Evolutionary conservation across 1,140 invertebrate species (phyloP), one percentile per base, ranked within the genome.

Genomic region (Chymomyza costata): DNA sequence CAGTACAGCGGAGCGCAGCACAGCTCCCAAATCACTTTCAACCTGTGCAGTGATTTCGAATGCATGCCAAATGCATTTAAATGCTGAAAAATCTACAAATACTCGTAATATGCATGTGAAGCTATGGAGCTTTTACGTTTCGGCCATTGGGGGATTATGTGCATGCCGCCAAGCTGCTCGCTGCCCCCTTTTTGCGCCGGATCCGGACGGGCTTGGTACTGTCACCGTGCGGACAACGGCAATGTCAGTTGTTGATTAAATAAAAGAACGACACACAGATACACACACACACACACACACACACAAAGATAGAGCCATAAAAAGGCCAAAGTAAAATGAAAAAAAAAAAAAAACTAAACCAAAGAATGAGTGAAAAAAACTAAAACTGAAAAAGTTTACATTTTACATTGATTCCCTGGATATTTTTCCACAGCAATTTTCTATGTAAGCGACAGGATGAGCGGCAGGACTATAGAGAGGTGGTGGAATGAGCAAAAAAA

Each of bases 11-110:
- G 21, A 25, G 3, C 21, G 21, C 21, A 25, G 21, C 21, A 8
- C 21, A 8, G 21, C 21, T 25, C 21, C 21, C 21, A 25, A 25
- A 5, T 25, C 21, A 25, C 21, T 25, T 25, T 25, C 3, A 25
- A 25, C 21, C 21, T 3, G 21, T 25, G 21, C 21, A 25, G 3
- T 25, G 21, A 25, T 25, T 25, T 25, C 21, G 21, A 25, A 25
- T 25, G 21, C 21, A 3, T 25, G 21, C 21, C 21, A 25, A 25
- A 25, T 25, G 21, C 21, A 25, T 25, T 3, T 8, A 25, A 59
- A n/a, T n/a, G n/a, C n/a, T n/a, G n/a, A 78, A 66, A 76, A 78
- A 76, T 78, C 71, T 68, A 66, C 54, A 66, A 66, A 78, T 76
- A 76, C n/a, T n/a, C n/a, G n/a, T n/a, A n/a, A 78, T 78, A 64